Evolutionary conservation across 2,797 vertebrate genomes (phyloP), one percentile per base, ranked within the genome.

Genomic region (Aulostomus chinensis): DNA sequence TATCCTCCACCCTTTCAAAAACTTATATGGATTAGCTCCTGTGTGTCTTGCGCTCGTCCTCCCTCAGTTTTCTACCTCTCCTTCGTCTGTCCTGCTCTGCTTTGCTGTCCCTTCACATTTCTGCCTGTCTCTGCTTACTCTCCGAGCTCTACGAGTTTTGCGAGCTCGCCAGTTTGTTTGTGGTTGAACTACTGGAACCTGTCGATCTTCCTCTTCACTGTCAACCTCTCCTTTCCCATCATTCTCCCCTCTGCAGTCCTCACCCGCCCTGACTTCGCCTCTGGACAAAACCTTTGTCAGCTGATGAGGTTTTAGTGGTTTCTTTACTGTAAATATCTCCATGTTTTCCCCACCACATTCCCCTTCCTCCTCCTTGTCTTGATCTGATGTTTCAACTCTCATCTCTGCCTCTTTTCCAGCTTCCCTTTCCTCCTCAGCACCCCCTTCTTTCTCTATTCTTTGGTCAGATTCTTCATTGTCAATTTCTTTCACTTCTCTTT

Each of bases 91-190:
- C 11, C 9, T 15, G 32, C 6, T 20, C 0, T 71, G 46, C 9
- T 6, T 35, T 5, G 29, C 57, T 3, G 13, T 14, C 15, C 7
- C 45, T 18, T 25, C 43, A 28, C 29, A 68, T 1, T 2, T 9
- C 53, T 36, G 77, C 56, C 57, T 72, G 32, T 76, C 76, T 54
- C 47, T 57, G 7, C 7, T 71, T 7, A 66, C 4, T 36, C 71
- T 84, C 60, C 36, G 63, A 22, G 85, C 89, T 58, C 24, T 71
- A 21, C 85, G 87, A 4, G 38, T 84, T 62, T 73, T 83, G 4
- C 15, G 46, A 6, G 39, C 9, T 36, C 88, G 82, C 88, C 89
- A 90, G 25, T 35, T 76, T 1, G 16, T 32, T 7, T 11, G 7
- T 28, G 2, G 9, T 50, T 30, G n/a, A 7, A 17, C 15, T 36